These are phyloP conservation scores for Chelmon rostratus DNA, from an alignment of 2,797 vertebrate genomes.

Conservation along the genomic window DNA sequence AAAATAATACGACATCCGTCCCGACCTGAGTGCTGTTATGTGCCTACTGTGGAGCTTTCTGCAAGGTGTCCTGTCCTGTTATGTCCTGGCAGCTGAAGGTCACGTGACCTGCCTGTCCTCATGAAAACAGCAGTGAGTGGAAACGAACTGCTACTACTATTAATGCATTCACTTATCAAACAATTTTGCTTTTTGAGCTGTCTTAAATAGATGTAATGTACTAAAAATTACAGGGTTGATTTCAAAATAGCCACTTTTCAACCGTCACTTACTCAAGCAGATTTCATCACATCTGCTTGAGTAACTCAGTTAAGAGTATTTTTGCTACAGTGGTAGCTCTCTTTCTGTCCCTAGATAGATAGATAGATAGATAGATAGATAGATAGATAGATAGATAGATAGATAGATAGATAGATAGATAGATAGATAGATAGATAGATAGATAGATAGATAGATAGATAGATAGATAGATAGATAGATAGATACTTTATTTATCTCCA, in stretches of 20 bases:
- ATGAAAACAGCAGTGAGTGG: slow-evolving; percentile 16
- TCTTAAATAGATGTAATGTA: no score
- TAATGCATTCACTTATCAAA: neutral
- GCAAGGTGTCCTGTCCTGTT: slow-evolving; percentile 26
- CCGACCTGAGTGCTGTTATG: neutral
- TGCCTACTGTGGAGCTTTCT: neutral
- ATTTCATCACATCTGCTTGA: neutral
- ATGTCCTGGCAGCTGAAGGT: slow-evolving; percentile 30
- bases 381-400: no score
- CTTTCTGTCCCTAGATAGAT: neutral
- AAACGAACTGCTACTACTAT: neutral
- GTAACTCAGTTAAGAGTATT: neutral
- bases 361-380: no score
- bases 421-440: no score
- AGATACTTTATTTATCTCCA: no score
- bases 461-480: no score
- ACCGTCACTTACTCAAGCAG: neutral
- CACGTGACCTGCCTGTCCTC: slow-evolving; percentile 32
- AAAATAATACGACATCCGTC: neutral
- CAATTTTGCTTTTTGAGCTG: neutral
- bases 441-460: no score
- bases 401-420: no score
- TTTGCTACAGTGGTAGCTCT: neutral
- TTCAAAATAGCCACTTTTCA: neutral
- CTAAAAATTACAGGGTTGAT: neutral